Evolutionary conservation across 1,140 invertebrate genomes (phyloP).

Genomic region (Drosophila ogumai): DNA sequence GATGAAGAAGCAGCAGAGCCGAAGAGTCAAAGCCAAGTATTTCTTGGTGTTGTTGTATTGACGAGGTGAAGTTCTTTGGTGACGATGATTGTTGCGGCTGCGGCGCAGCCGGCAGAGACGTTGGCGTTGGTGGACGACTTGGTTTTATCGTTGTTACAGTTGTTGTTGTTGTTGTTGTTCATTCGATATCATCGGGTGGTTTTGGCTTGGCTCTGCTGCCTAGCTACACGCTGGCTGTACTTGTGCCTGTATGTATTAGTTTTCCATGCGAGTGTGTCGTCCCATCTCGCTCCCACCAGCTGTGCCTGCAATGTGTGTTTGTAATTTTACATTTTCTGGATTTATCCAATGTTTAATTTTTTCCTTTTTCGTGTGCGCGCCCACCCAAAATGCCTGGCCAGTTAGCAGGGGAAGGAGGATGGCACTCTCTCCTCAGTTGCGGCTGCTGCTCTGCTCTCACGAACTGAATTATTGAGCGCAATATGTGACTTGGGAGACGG

Average conservation of each 20-base stretch:
- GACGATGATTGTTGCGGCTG: constrained; percentile 76
- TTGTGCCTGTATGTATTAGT: constrained; percentile 69
- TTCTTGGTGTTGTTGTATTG: constrained; percentile 69
- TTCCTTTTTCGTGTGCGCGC: constrained; percentile 60
- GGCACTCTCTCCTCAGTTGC: constrained; percentile 39
- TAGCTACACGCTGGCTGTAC: constrained; percentile 41
- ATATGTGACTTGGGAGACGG: constrained; percentile 64
- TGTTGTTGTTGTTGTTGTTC: constrained; percentile 48
- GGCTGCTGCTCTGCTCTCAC: constrained; percentile 60
- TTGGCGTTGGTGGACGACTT: constrained; percentile 60
- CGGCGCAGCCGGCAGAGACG: constrained; percentile 33
- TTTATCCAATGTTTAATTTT: constrained; percentile 83
- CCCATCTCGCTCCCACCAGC: constrained; percentile 23
- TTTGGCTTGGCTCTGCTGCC: constrained; percentile 43
- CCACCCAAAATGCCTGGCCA: constrained; percentile 65
- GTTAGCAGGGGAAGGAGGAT: not conserved
- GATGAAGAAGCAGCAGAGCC: constrained; percentile 16
- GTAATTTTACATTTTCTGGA: constrained; percentile 83
- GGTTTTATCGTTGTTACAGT: constrained; percentile 49
- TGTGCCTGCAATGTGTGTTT: constrained; percentile 49
- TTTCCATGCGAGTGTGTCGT: constrained; percentile 63
- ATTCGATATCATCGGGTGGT: constrained; percentile 77
- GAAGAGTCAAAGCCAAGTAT: constrained; percentile 60
- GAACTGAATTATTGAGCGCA: constrained; percentile 74
- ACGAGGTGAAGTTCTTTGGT: constrained; percentile 79